These are phyloP conservation scores for Erinaceus europaeus DNA, from an alignment of 2,113 vertebrate genomes.

Conservation along the genomic window DNA sequence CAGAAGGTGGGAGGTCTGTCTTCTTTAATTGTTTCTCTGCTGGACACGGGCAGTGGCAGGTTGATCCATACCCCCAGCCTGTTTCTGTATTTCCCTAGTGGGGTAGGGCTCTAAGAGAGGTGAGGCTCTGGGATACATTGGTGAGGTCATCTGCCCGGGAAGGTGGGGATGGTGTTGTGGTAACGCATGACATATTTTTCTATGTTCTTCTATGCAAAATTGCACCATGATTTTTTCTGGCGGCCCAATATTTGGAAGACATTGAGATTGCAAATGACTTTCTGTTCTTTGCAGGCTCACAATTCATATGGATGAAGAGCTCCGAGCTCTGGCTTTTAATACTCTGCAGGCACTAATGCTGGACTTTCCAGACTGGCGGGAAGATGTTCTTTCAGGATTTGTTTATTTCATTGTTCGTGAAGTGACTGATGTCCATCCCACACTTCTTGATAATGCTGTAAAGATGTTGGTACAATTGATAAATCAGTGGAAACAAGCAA, in stretches of 20 bases:
- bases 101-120: too few relatives aligned
- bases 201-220: too few relatives aligned
- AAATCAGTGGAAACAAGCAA: constrained; percentile 96
- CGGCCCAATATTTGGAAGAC: accelerated
- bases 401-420: constrained; percentile 97
- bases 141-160: too few relatives aligned
- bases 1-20: too few relatives aligned
- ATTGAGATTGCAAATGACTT: constrained; percentile 17
- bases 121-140: too few relatives aligned
- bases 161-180: too few relatives aligned
- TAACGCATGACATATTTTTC: too few relatives aligned
- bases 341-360: constrained; percentile 98
- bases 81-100: too few relatives aligned
- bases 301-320: constrained; percentile 99
- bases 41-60: too few relatives aligned
- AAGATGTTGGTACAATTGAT: constrained; percentile 99
- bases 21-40: too few relatives aligned
- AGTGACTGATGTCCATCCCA: constrained; percentile 96
- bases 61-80: too few relatives aligned
- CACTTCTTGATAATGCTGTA: constrained; percentile 95
- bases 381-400: constrained; percentile 97
- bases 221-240: too few relatives aligned
- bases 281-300: constrained; percentile 88
- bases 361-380: constrained; percentile 98
- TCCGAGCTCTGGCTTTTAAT: constrained; percentile 96